Percentiles rank a stretch among this genome's conserved stretches.
phyloP scores from a whole-genome alignment of 2,888 invertebrate species.

The Perdita meconis region DNA sequence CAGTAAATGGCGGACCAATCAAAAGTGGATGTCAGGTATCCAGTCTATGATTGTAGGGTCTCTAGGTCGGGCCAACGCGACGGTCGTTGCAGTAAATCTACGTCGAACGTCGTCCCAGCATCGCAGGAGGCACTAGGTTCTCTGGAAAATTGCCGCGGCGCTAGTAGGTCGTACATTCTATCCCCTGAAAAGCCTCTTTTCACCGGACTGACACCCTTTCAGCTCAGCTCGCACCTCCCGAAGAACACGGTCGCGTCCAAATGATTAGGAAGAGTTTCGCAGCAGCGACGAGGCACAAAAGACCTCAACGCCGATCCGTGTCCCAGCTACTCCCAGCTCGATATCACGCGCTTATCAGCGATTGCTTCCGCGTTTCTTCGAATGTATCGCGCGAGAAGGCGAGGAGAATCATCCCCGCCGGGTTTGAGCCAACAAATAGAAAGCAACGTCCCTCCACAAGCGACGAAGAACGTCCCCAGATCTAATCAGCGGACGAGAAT shows the following conservation, averaged over 20 bases:
- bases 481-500: too few relatives aligned
- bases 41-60: too few relatives aligned
- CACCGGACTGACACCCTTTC: conserved; percentile 21
- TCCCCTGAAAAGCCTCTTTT: conserved; percentile 15
- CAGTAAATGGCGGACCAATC: too few relatives aligned
- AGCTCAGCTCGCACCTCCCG: conserved; percentile 14
- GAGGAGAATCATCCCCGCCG: too few relatives aligned
- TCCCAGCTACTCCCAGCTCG: not conserved
- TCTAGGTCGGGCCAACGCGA: not conserved
- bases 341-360: not conserved
- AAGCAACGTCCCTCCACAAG: too few relatives aligned
- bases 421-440: too few relatives aligned
- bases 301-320: conserved; percentile 5
- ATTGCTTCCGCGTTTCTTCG: not conserved
- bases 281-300: not conserved
- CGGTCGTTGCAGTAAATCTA: not conserved
- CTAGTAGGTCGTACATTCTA: conserved; percentile 12
- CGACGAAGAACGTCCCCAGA: too few relatives aligned
- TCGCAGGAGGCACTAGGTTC: not conserved
- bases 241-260: not conserved
- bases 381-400: not conserved
- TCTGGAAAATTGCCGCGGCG: conserved; percentile 16
- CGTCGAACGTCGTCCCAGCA: not conserved
- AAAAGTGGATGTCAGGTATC: too few relatives aligned
- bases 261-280: conserved; percentile 19